A percentile compares a stretch with the other conserved stretches of the same genome.
Evolutionary conservation across 2,888 invertebrate genomes (phyloP).

Genomic region (Tenthredo mesomela): DNA sequence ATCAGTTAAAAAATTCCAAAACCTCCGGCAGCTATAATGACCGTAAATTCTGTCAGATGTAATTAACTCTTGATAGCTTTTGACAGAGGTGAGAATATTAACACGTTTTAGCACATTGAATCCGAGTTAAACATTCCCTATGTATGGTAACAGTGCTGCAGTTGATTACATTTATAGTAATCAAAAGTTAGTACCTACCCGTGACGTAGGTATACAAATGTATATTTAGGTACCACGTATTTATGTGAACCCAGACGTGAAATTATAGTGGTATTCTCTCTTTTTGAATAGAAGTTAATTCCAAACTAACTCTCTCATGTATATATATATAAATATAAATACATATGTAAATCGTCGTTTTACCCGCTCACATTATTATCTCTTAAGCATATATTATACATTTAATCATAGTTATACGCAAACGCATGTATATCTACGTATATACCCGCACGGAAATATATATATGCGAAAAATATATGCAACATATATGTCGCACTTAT

Average conservation of each 20-base stretch:
- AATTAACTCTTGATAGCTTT: background rate
- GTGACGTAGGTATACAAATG: background rate
- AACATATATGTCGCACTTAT: no score
- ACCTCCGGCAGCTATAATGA: background rate
- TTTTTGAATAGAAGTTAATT: background rate
- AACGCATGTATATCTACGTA: background rate
- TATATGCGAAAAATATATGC: no score
- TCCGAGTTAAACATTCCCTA: background rate
- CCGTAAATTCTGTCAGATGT: background rate
- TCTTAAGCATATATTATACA: background rate
- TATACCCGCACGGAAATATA: no score
- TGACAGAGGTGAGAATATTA: background rate
- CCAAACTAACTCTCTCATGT: background rate
- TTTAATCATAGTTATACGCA: background rate
- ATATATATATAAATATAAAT: background rate
- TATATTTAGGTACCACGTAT: background rate
- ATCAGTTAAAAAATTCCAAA: background rate
- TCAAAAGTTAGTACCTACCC: background rate
- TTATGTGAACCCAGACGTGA: background rate
- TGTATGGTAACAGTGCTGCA: background rate
- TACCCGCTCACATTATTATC: background rate
- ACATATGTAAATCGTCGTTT: background rate
- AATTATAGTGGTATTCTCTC: background rate
- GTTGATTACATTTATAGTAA: background rate
- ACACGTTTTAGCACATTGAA: background rate